Evolutionary conservation across 1,140 invertebrate species (phyloP), one percentile per base, ranked within the genome.

Genomic region (Listronotus oregonensis): DNA sequence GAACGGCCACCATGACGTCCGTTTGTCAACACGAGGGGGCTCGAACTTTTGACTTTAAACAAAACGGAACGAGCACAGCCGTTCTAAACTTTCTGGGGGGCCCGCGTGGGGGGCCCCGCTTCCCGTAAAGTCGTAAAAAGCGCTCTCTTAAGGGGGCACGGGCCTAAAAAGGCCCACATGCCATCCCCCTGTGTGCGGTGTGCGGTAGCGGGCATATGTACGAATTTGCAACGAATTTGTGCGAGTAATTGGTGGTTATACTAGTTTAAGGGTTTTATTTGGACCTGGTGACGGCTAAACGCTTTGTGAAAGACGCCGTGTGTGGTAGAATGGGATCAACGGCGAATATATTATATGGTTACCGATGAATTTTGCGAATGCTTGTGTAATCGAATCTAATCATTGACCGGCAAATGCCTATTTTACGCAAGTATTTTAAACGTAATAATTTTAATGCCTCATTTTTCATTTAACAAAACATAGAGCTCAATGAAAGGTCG

Each of bases 21-120:
- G 66, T 68, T 70, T 68, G 69, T 70, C 69, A 64, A 64, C 69
- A 64, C 44, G 51, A 59, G 66, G 61, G 55, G 39, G 56, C 37
- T 50, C 51, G 52, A 60, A 64, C 46, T 68, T 70, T 64, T 59
- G 66, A 68, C 56, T 70, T 70, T 68, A 70, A 65, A 70, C 69
- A 70, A 68, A 68, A 68, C 60, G 44, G 15, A 46, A 9, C 44
- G 37, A 17, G 43, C 15, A 37, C 67, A 65, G 62, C 49, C 63
- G 50, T 50, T 57, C 58, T 37, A 44, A 52, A 50, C 62, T 56
- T 34, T 46, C 39, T 70, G 62, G 65, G 69, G 69, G 69, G 66
- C 46, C 68, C 37, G 32, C 49, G 39, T 57, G 54, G 56, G 69
- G 66, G 64, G 68, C 43, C 51, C 46, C 21, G 17, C 46, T 47